Base-by-base conservation (phyloP, 2,888 invertebrate genomes). In the Pycnomerus fuliginosus region DNA sequence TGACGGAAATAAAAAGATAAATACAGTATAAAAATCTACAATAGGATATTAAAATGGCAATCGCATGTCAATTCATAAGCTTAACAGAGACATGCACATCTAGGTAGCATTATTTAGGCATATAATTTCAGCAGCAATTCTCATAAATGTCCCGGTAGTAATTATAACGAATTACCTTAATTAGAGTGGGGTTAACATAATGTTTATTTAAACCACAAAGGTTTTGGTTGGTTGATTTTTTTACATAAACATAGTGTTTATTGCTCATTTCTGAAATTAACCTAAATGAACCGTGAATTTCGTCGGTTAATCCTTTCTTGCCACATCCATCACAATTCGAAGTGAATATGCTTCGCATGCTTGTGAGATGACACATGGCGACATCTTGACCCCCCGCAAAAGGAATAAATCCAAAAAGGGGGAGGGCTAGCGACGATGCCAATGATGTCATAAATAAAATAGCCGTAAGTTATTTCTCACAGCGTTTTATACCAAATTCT, bases 1-100 rank as follows among this genome's bases (percentile, higher is more conserved):
- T n/a, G n/a, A n/a, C n/a, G n/a, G n/a, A n/a, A n/a, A n/a, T n/a
- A n/a, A n/a, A n/a, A n/a, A n/a, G n/a, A n/a, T n/a, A n/a, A n/a
- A n/a, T n/a, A n/a, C n/a, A n/a, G n/a, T n/a, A n/a, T n/a, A n/a
- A n/a, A n/a, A n/a, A n/a, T n/a, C n/a, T n/a, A 29, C 56, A 57
- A 59, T 55, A 47, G 46, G 53, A 57, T 44, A 47, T 60, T 58
- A 58, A 60, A 60, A 60, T 50, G 58, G 50, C 56, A 57, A 56
- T 60, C 54, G 60, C 59, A 61, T 57, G 60, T 55, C 56, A 44
- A 61, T 59, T 58, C 56, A 53, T 54, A 46, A 53, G 61, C 53
- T 54, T 55, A 56, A 61, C 57, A 56, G 53, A 62, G 58, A 64
- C 64, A 64, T 65, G 64, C 63, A 64, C 63, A 64, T 65, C 61